Base-by-base conservation (phyloP, 35 echinoderm and acorn worm genomes). In the Diadema setosum region DNA sequence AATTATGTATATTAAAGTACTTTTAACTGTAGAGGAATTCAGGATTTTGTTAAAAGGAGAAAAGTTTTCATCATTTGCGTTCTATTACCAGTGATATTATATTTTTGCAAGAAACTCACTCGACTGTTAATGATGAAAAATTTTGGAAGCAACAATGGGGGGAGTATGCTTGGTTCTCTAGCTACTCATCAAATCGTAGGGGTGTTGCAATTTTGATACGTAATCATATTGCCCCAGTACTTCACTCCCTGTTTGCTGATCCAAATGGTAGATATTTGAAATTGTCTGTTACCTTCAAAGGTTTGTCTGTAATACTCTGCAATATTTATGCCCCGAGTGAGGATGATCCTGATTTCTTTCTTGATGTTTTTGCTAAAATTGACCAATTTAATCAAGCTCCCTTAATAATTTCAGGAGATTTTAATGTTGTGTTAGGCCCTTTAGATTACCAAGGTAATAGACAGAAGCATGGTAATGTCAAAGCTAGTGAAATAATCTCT, bases 141-240 rank as follows among this genome's bases (percentile, higher is more conserved):
- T n/a, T n/a, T 81, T 81, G 76, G 76, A 81, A 81, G 30, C 30
- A 9, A 3, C 76, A 81, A 46, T 81, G 76, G 76, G 76, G 76
- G 3, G 75, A 81, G 27, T 21, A 17, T 44, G 76, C 35, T 46
- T 81, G 5, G 76, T 81, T 81, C 26, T 81, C 76, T 18, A 81
- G 76, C 29, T 20, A n/a, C 49, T 9, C 76, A 5, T 81, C 76
- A 14, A 81, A 81, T 81, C 43, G 76, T 81, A 81, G 76, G 26
- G 75, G 75, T 3, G 75, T 55, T 27, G 46, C 5, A 14, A 7
- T 83, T 2, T 1, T 57, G 42, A 57, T 83, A 35, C 48, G 81
- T 31, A 57, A 59, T 24, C 12, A 57, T 57, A 5, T 45, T 26
- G 5, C 3, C 4, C 16, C 29, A 34, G 31, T 6, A 0, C 15